phyloP scores from a whole-genome alignment of 1,140 invertebrate genomes.

The Choristoneura fumiferana region DNA sequence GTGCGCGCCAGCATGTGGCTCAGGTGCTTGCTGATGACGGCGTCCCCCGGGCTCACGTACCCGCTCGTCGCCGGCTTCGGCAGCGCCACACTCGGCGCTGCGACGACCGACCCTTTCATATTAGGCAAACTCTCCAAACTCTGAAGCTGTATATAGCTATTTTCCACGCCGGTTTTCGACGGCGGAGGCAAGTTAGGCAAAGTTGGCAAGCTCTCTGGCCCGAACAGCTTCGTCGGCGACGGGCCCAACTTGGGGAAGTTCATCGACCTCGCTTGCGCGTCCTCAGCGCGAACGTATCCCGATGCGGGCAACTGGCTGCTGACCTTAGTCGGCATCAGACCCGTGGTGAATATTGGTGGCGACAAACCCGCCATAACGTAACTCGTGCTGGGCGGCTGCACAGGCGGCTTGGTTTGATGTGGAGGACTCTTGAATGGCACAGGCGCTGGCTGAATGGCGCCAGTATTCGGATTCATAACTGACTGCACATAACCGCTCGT shows the following conservation, averaged over 20 bases:
- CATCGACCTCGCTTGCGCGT: conserved; percentile 47
- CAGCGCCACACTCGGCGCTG: conserved; percentile 47
- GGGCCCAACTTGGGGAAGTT: conserved; percentile 50
- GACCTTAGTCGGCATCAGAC: conserved; percentile 31
- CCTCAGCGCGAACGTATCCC: conserved; percentile 60
- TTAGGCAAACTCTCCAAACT: conserved; percentile 61
- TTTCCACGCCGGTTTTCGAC: conserved; percentile 52
- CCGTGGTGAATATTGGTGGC: conserved; percentile 56
- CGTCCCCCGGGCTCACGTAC: conserved; percentile 60
- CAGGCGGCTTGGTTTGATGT: conserved; percentile 23
- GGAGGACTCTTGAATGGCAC: conserved; percentile 36
- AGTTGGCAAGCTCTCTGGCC: conserved; percentile 67
- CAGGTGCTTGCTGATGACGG: conserved; percentile 66
- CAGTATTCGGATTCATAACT: conserved; percentile 43
- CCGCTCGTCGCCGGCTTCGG: conserved; percentile 51
- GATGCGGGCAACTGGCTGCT: conserved; percentile 41
- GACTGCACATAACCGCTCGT: conserved; percentile 58
- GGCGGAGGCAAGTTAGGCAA: conserved; percentile 64
- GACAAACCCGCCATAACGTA: conserved; percentile 64
- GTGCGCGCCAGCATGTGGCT: conserved; percentile 58
- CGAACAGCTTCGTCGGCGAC: conserved; percentile 46
- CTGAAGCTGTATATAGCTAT: conserved; percentile 67
- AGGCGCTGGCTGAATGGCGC: conserved; percentile 57
- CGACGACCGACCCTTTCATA: conserved; percentile 51
- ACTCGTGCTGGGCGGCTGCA: conserved; percentile 55